Evolutionary conservation across 2,113 vertebrate genomes (phyloP).

Genomic region (Mola mola): DNA sequence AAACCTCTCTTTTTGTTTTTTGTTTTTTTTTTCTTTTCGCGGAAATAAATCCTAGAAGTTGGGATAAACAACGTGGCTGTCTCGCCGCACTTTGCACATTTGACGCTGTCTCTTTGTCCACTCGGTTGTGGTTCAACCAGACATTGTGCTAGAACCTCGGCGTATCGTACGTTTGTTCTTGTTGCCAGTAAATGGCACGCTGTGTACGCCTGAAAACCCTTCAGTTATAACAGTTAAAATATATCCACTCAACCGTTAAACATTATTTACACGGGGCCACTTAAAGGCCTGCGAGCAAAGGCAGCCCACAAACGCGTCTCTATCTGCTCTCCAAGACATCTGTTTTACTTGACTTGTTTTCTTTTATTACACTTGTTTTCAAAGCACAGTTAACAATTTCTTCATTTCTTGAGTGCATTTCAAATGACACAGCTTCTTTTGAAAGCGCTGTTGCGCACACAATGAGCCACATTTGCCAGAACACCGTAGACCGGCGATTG

Average conservation of each 20-base stretch:
- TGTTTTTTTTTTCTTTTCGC: too few species aligned
- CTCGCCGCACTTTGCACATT: constrained; percentile 51
- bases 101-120: constrained; percentile 74
- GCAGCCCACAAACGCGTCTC: constrained; percentile 29
- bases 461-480: constrained; percentile 49
- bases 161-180: not conserved
- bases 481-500: constrained; percentile 47
- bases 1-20: not conserved
- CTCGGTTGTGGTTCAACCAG: constrained; percentile 30
- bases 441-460: constrained; percentile 10
- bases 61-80: not conserved
- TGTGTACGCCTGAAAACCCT: accelerated
- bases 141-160: constrained; percentile 11
- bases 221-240: not conserved
- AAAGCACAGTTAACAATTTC: not conserved
- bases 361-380: not conserved
- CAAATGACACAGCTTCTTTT: constrained; percentile 3
- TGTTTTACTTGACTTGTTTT: not conserved
- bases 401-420: not conserved
- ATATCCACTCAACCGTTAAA: not conserved
- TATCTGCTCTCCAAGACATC: constrained; percentile 6
- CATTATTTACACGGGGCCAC: not conserved
- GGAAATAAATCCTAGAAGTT: constrained; percentile 52
- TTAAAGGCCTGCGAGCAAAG: constrained; percentile 48
- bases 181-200: not conserved